Base-by-base conservation (phyloP, 1,140 invertebrate genomes). In the Wiebesia pumilae region DNA sequence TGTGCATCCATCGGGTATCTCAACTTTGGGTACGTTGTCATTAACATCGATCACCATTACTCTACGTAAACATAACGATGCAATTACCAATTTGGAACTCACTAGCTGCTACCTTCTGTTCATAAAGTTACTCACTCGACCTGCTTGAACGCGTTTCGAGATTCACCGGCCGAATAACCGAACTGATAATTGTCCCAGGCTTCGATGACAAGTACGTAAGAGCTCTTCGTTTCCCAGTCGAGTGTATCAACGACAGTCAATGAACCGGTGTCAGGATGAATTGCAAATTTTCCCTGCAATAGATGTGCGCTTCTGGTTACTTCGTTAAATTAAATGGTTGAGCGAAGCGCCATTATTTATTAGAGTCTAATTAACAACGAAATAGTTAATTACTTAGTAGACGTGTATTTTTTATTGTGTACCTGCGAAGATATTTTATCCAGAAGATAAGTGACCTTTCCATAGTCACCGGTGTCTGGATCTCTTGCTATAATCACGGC, bases 161-260 rank as follows among this genome's bases (percentile, higher is more conserved):
- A 98, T 91, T 98, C 97, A 9, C 97, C 97, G 82, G 96, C 96
- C n/a, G 96, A 95, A 91, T 97, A 98, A 4, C 98, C 97, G 92
- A 97, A 98, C 90, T 98, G 97, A 93, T 98, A 98, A 93, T 98
- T 98, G 91, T 99, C 98, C 97, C 97, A 98, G 1, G 97, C 98
- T 93, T 99, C 97, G 21, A 98, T 96, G 0, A 98, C 96, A 19
- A 99, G 93, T 86, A 96, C 95, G 91, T 98, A 98, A 12, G 94
- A 95, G 75, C 95, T 94, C 88, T 95, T 96, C 0, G 96, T 95
- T 94, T 99, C 98, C 88, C 98, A 95, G 91, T 99, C 97, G n/a
- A 99, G 91, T 69, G 93, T 93, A 89, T 97, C 97, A 0, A 97
- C 95, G 2, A 98, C 96, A 77, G 95, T 97, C 7, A 98, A 90